Evolutionary conservation across 2,797 vertebrate species (phyloP), one percentile per base, ranked within the genome.

Genomic region (Phalloptychus januarius): DNA sequence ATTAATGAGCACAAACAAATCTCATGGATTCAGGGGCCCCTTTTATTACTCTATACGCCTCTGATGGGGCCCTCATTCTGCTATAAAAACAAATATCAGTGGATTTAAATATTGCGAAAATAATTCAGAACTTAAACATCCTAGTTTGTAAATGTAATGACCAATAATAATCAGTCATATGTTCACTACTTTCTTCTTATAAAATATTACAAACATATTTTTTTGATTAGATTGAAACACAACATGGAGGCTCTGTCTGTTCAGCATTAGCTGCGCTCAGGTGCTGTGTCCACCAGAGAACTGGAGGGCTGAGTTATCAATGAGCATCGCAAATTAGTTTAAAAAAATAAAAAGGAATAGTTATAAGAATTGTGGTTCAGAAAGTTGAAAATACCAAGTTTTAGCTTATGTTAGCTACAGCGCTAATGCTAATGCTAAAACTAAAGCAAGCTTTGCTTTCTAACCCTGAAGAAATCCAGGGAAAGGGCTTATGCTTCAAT

Each of bases 1-100:
- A 58, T 58, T 58, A 58, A 58, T 58, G 54, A 31, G 54, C 54
- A 28, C n/a, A 31, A 58, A 58, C 54, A 58, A 58, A 58, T 58
- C 12, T 58, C n/a, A 31, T 31, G 11, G n/a, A 58, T 1, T 12
- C 11, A 58, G n/a, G n/a, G 12, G 54, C n/a, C n/a, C 54, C n/a
- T 28, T 54, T 58, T 31, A 58, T 28, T 13, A 58, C n/a, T 28
- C n/a, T 13, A 31, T 28, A 5, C n/a, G 54, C 11, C 52, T 56
- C 11, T 56, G 28, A 25, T n/a, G 25, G 50, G 11, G 52, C 10
- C n/a, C 25, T 58, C 54, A n/a, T 58, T 58, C n/a, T 1, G n/a
- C 25, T 58, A 28, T 28, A 58, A 58, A 58, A 58, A 58, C 25
- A 28, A 28, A 13, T 31, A 13, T 5, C n/a, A 58, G 54, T 18